Base-by-base conservation (phyloP, 2,113 vertebrate species). In the Apodemus sylvaticus region DNA sequence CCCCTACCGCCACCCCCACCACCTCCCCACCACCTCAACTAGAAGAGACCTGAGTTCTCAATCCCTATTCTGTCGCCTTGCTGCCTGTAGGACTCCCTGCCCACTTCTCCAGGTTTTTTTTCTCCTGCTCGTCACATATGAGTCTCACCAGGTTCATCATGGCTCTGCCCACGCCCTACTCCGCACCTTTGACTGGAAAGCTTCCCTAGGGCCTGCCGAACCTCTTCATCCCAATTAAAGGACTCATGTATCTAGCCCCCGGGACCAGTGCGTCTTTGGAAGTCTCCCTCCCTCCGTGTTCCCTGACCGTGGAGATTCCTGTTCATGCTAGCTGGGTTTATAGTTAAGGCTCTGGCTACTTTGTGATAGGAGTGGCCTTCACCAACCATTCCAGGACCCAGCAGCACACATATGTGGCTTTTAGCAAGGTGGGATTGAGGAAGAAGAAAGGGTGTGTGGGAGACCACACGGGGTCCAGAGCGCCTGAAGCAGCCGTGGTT, bases 371-470 rank as follows among this genome's bases (percentile, higher is more conserved):
- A n/a, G n/a, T n/a, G n/a, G n/a, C n/a, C n/a, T n/a, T n/a, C n/a
- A n/a, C n/a, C n/a, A n/a, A n/a, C n/a, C n/a, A n/a, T 26, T 10
- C 48, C 26, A 17, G 87, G 53, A 34, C 66, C 42, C 60, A 31
- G 73, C 5, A 2, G 73, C 68, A 29, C 11, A 31, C n/a, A n/a
- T n/a, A n/a, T 0, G n/a, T 8, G 39, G 62, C 31, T 9, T 9
- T 68, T 45, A 34, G 42, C 0, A 0, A 73, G 34, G n/a, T 17
- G 29, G 1, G n/a, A 34, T 8, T n/a, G 82, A 16, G n/a, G 53
- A 31, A 45, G 42, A n/a, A 31, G 73, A 53, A 55, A 58, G 3
- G 11, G 51, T 1, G 6, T 20, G 14, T 24, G 48, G 53, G 60
- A 13, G 79, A 76, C 31, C 11, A 31, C 39, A 31, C 16, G 0